phyloP scores from a whole-genome alignment of 2,888 invertebrate species.

The Enoplolaimus lenunculus region DNA sequence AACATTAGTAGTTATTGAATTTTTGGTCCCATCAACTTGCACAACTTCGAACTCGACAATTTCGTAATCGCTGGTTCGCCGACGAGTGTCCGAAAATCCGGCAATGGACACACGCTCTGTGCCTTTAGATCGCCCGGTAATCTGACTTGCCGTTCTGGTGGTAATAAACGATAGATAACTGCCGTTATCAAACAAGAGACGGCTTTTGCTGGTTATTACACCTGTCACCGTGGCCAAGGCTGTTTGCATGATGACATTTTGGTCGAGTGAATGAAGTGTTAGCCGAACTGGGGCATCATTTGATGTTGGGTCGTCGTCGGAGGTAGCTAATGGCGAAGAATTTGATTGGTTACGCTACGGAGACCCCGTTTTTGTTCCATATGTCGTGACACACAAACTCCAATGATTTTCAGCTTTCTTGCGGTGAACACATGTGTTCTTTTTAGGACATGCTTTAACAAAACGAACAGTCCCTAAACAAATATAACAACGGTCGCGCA shows the following conservation, averaged over 20 bases:
- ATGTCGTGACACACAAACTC: not conserved
- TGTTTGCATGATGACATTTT: not conserved
- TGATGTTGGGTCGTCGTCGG: too few relatives aligned
- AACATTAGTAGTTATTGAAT: too few relatives aligned
- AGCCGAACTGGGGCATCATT: not conserved
- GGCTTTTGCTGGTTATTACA: not conserved
- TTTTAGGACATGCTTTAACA: not conserved
- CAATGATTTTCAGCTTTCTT: not conserved
- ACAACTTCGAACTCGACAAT: not conserved
- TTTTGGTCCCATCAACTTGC: not conserved
- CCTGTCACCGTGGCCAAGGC: not conserved
- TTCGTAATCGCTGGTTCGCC: not conserved
- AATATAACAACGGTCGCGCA: not conserved
- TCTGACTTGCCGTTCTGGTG: not conserved
- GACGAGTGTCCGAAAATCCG: not conserved
- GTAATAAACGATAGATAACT: not conserved
- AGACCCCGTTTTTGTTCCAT: not conserved
- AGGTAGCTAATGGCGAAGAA: not conserved
- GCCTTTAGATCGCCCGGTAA: not conserved
- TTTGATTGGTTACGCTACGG: not conserved
- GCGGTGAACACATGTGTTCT: not conserved
- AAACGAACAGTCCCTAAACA: not conserved
- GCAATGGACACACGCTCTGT: not conserved
- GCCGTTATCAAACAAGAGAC: not conserved
- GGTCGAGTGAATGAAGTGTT: not conserved